These are phyloP conservation scores for Halyomorpha halys DNA, from an alignment of 1,140 invertebrate genomes.

Conservation along the genomic window DNA sequence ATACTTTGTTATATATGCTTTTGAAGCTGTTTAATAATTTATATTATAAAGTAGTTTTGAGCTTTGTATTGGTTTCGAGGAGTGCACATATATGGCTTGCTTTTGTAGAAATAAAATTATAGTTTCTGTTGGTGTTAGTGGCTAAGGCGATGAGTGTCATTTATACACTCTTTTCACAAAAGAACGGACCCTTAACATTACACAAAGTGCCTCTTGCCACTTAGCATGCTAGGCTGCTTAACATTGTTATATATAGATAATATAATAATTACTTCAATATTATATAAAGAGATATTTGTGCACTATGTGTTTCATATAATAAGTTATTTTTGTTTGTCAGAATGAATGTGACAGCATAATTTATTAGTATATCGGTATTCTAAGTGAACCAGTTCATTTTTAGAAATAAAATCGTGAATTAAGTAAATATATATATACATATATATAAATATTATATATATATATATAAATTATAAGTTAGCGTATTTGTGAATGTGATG, in stretches of 20 bases:
- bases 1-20: slow-evolving; percentile 18
- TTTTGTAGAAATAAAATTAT: slow-evolving; percentile 21
- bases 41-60: slow-evolving; percentile 15
- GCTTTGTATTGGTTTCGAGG: slow-evolving; percentile 24
- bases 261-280: slow-evolving; percentile 11
- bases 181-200: slow-evolving; percentile 29
- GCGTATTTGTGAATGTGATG: slow-evolving; percentile 30
- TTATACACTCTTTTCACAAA: slow-evolving; percentile 23
- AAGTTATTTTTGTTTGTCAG: slow-evolving; percentile 26
- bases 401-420: slow-evolving; percentile 20
- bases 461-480: slow-evolving; percentile 25
- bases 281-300: slow-evolving; percentile 23
- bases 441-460: slow-evolving; percentile 22
- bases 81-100: slow-evolving; percentile 23
- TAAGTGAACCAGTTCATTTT: slow-evolving; percentile 14
- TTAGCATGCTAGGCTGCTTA: slow-evolving; percentile 29
- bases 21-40: slow-evolving; percentile 14
- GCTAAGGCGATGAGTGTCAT: slow-evolving; percentile 18
- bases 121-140: slow-evolving; percentile 28
- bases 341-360: slow-evolving; percentile 24
- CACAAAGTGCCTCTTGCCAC: slow-evolving; percentile 29
- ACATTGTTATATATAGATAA: slow-evolving; percentile 22
- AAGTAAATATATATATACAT: slow-evolving; percentile 18
- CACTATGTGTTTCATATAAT: slow-evolving; percentile 23
- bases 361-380: slow-evolving; percentile 22